These are phyloP conservation scores for Diloba caeruleocephala DNA, from an alignment of 2,888 invertebrate genomes.

Conservation along the genomic window DNA sequence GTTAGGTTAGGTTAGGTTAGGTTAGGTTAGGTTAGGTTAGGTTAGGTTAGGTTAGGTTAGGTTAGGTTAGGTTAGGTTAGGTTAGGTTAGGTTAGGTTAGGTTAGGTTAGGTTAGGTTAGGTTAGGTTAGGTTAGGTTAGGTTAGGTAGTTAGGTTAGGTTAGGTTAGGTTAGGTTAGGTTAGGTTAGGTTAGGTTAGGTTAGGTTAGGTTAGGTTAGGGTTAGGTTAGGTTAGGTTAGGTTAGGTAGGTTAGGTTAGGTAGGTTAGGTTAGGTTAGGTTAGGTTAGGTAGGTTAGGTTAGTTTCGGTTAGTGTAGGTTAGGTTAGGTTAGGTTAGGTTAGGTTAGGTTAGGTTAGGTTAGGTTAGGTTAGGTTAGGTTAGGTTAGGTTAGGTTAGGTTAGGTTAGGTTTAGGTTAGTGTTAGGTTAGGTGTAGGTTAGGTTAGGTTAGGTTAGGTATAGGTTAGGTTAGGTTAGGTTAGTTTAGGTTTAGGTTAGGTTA, in stretches of 20 bases:
- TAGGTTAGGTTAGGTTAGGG: constrained; percentile 13
- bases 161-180: constrained; percentile 37
- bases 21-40: constrained; percentile 34
- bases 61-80: constrained; percentile 8
- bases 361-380: too few relatives aligned
- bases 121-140: constrained; percentile 15
- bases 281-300: constrained; percentile 5
- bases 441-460: too few relatives aligned
- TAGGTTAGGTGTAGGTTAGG: too few relatives aligned
- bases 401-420: too few relatives aligned
- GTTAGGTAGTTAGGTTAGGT: constrained; percentile 39
- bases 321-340: too few relatives aligned
- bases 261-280: constrained; percentile 8
- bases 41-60: constrained; percentile 14
- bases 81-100: constrained; percentile 7
- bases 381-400: too few relatives aligned
- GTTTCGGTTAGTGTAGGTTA: too few relatives aligned
- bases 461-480: too few relatives aligned
- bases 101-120: constrained; percentile 10
- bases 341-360: too few relatives aligned
- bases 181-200: constrained; percentile 34
- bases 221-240: constrained; percentile 8
- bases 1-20: constrained; percentile 36
- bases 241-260: constrained; percentile 8
- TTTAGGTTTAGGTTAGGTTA: too few relatives aligned